Percentiles rank a stretch among this genome's conserved stretches.
phyloP scores from a whole-genome alignment of 2,797 vertebrate species.

The Geotria australis region DNA sequence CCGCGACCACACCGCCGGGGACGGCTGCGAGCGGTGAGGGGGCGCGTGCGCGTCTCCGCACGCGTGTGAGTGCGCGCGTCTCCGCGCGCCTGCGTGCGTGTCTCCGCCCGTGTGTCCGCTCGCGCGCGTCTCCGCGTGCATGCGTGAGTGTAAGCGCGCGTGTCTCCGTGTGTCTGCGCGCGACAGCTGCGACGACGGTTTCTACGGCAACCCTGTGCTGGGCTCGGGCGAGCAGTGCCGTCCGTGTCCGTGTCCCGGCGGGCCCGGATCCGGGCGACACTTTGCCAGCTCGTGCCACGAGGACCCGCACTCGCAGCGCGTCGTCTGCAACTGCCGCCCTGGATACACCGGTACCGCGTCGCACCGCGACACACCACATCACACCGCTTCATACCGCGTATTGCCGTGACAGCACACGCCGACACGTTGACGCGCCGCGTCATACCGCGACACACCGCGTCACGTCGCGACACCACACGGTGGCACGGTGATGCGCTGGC shows the following conservation, averaged over 20 bases:
- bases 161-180: neutral
- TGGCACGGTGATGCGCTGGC: no score
- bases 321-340: slow-evolving; percentile 56
- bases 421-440: no score
- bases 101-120: neutral
- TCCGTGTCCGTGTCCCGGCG: slow-evolving; percentile 68
- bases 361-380: neutral
- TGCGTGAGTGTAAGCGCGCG: slow-evolving; percentile 12
- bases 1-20: slow-evolving; percentile 33
- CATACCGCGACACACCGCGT: no score
- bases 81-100: no score
- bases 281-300: slow-evolving; percentile 68
- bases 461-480: no score
- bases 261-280: slow-evolving; percentile 36
- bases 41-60: neutral
- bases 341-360: slow-evolving; percentile 49
- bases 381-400: no score
- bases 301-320: slow-evolving; percentile 36
- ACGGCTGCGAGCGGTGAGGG: slow-evolving; percentile 41
- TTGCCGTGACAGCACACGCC: no score
- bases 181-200: slow-evolving; percentile 36
- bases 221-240: slow-evolving; percentile 41
- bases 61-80: no score
- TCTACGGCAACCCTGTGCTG: slow-evolving; percentile 47
- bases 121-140: neutral